Base-by-base conservation (phyloP, 64 coral and sea anemone genomes). In the Cladopsammia gracilis region DNA sequence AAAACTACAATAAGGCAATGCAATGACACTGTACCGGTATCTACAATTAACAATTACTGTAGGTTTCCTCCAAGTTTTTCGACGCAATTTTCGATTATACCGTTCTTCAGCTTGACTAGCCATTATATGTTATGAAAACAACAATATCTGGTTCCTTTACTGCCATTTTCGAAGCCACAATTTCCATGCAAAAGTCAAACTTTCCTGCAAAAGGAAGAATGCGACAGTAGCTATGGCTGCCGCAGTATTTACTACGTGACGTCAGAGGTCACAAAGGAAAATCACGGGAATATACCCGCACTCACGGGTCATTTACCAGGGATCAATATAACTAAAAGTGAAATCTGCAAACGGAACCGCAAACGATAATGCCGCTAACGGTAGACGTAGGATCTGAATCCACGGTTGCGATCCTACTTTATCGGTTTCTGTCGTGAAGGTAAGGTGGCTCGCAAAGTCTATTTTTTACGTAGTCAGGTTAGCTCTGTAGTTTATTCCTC, bases 161-260 rank as follows among this genome's bases (percentile, higher is more conserved):
- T 11, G 58, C 4, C 61, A 67, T 50, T 67, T 67, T 67, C 2
- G 60, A 14, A 48, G 52, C 15, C 15, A 64, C 12, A 19, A 11
- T 10, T 59, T 79, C 54, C 49, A 6, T 6, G 54, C 13, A 79
- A 20, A 79, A 79, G 23, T 43, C 11, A 82, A 82, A 45, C 58
- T 47, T 46, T 20, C 43, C 59, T 46, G 26, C 46, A 66, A 48
- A 62, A 75, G 10, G 80, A 84, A 51, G 58, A 84, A 64, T 67
- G 60, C 80, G 10, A 6, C 16, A 49, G 80, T 84, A 84, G 80
- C 80, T 84, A 84, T 84, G 80, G 80, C 60, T 68, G 80, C 80
- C 80, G 7, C 45, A 62, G 24, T 84, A 84, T 84, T 84, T 84
- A 84, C 80, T 5, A 16, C 60, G 46, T 84, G 80, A 84, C 80